These are phyloP conservation scores for Holacanthus passer DNA, from an alignment of 2,113 vertebrate species.

Conservation along the genomic window DNA sequence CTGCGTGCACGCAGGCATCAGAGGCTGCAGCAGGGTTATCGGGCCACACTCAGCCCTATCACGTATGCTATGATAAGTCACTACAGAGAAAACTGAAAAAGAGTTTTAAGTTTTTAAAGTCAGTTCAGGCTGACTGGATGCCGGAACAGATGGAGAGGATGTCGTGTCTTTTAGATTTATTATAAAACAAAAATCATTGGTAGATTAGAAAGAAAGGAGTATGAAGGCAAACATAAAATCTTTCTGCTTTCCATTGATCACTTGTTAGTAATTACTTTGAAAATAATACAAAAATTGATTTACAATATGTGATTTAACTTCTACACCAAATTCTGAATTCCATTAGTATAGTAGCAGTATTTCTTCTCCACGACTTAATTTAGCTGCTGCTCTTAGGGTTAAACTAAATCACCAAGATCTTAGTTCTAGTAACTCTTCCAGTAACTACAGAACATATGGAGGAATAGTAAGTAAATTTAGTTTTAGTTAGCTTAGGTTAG, in stretches of 20 bases:
- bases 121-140: neutral
- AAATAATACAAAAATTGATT: too few relatives aligned
- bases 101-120: neutral
- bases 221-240: too few relatives aligned
- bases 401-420: neutral
- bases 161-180: neutral
- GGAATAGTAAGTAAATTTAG: neutral
- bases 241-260: too few relatives aligned
- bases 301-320: too few relatives aligned
- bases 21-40: constrained; percentile 21
- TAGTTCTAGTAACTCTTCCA: neutral
- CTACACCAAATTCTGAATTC: too few relatives aligned
- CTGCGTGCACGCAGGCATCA: neutral
- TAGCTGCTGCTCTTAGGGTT: neutral
- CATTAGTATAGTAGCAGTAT: too few relatives aligned
- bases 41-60: constrained; percentile 21
- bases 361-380: neutral
- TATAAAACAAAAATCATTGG: neutral
- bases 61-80: neutral
- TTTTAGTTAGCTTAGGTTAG: neutral
- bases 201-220: neutral
- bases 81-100: neutral
- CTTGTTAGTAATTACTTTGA: too few relatives aligned
- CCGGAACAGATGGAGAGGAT: neutral
- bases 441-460: neutral